phyloP scores from a whole-genome alignment of 1,140 invertebrate species.

The Mamestra configurata region DNA sequence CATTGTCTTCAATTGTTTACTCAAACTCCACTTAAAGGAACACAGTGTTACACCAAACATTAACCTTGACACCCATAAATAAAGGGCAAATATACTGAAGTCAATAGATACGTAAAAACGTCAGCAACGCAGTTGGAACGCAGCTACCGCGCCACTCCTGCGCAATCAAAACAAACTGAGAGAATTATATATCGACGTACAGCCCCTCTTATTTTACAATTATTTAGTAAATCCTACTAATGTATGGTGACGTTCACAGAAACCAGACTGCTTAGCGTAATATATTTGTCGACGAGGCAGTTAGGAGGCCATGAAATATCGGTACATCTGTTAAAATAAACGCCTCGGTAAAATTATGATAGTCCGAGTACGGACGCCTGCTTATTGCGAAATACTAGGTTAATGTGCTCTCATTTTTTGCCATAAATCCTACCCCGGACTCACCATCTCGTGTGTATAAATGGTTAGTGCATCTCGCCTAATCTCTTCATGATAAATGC shows the following conservation, averaged over 20 bases:
- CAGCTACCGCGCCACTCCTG: constrained; percentile 46
- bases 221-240: constrained; percentile 71
- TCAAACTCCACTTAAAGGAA: not conserved
- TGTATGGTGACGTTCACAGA: constrained; percentile 72
- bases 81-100: constrained; percentile 61
- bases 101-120: constrained; percentile 62
- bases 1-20: constrained; percentile 50
- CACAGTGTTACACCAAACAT: constrained; percentile 55
- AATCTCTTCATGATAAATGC: constrained; percentile 1
- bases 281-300: constrained; percentile 66
- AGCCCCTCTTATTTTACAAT: constrained; percentile 59
- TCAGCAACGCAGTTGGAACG: constrained; percentile 56
- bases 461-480: not conserved
- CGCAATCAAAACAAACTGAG: constrained; percentile 66
- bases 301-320: constrained; percentile 57
- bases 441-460: not conserved
- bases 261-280: constrained; percentile 61
- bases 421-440: not conserved
- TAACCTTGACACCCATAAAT: constrained; percentile 74
- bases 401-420: constrained; percentile 26
- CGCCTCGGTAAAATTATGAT: constrained; percentile 68
- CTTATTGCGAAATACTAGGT: constrained; percentile 31
- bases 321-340: constrained; percentile 75
- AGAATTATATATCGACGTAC: constrained; percentile 69
- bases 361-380: constrained; percentile 40